Base-by-base conservation (phyloP, 1,140 invertebrate species). In the Drosophila trapezifrons region DNA sequence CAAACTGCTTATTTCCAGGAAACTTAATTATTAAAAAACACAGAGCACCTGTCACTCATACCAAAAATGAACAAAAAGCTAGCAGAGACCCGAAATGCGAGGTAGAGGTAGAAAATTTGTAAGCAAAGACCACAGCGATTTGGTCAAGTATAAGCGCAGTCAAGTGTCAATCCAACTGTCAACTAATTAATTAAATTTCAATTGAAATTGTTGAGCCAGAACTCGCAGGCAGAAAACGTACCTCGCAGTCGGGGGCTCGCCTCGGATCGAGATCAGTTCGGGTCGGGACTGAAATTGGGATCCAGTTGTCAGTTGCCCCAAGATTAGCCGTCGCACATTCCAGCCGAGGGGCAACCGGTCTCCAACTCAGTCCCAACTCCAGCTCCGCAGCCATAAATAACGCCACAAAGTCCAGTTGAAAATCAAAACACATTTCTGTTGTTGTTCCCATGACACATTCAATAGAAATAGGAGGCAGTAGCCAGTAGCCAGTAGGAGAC, bases 311-410 rank as follows among this genome's bases (percentile, higher is more conserved):
- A 90, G 87, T 90, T 80, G 76, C 57, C 69, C 74, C 87, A 81
- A 87, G 87, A 90, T 90, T 90, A 90, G 87, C 87, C 85, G 87
- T 90, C 87, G 87, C 80, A 90, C 83, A 87, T 87, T 87, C 84
- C 85, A 89, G 49, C 56, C 64, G 59, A 63, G 56, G 38, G 40
- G 63, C 55, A 87, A 82, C 80, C 54, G 76, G 67, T 69, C 51
- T 40, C 27, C 12, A 37, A 25, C 70, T 62, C 70, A 54, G 55
- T 42, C 56, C 29, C 64, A 65, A 27, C 38, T 25, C 17, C 42
- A 59, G 37, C 45, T 40, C 43, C 35, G 51, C 51, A 40, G 47
- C 67, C 71, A 64, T 74, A 80, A 89, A 75, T 76, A 82, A 81
- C 78, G 60, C 65, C 70, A 81, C 71, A 84, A 75, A 71, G 71